Evolutionary conservation across 2,797 vertebrate genomes (phyloP).

Genomic region (Vultur gryphus): DNA sequence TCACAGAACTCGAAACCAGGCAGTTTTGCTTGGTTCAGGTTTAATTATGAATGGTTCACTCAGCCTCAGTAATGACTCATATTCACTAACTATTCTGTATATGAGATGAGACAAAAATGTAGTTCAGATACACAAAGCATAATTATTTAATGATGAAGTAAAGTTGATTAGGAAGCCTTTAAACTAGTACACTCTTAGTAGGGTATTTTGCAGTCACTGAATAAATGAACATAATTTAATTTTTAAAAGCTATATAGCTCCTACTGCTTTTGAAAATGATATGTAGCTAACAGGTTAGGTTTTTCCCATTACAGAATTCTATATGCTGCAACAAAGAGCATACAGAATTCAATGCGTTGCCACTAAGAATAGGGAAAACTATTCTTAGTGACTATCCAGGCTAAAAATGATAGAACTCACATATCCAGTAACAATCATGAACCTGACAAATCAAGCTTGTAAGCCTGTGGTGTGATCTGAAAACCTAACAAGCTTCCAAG

Average conservation of each 20-base stretch:
- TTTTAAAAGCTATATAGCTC: constrained; percentile 8
- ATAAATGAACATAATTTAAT: constrained; percentile 60
- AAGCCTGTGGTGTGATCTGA: constrained; percentile 22
- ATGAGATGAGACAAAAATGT: constrained; percentile 47
- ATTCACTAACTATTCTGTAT: background rate
- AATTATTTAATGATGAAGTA: constrained; percentile 70
- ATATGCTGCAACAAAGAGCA: background rate
- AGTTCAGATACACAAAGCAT: constrained; percentile 46
- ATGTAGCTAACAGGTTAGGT: background rate
- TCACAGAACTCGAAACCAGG: background rate
- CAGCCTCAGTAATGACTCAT: constrained; percentile 33
- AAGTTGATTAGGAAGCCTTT: constrained; percentile 67
- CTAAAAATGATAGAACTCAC: constrained; percentile 28
- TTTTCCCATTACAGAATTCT: constrained; percentile 1
- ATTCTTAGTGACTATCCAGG: constrained; percentile 32
- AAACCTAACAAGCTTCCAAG: constrained; percentile 26
- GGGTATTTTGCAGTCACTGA: constrained; percentile 40
- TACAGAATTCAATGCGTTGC: background rate
- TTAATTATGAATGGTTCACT: constrained; percentile 39
- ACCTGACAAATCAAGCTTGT: constrained; percentile 45
- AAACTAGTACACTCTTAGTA: constrained; percentile 41
- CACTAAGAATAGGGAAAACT: background rate
- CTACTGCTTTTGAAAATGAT: constrained; percentile 42
- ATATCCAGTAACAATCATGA: constrained; percentile 29
- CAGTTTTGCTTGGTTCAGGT: background rate